phyloP scores from a whole-genome alignment of 2,888 invertebrate species.

The Helobdella robusta region DNA sequence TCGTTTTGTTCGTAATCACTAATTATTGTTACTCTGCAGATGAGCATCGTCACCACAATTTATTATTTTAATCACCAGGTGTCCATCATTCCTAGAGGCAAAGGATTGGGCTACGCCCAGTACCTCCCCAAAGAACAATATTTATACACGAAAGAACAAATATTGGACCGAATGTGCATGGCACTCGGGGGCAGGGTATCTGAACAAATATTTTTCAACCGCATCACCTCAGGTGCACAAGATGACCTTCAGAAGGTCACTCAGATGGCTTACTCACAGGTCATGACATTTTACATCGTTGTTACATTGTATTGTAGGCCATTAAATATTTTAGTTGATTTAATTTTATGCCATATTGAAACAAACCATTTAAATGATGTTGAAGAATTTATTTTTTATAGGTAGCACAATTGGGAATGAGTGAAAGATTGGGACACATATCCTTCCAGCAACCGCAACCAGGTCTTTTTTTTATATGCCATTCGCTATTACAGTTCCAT shows the following conservation, averaged over 20 bases:
- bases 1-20: too few species aligned
- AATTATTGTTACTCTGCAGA: too few species aligned
- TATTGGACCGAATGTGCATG: conserved; percentile 97
- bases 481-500: too few species aligned
- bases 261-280: conserved; percentile 89
- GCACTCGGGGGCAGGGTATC: conserved; percentile 93
- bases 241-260: conserved; percentile 97
- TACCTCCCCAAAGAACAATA: conserved; percentile 98
- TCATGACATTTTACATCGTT: too few species aligned
- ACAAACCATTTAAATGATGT: too few species aligned
- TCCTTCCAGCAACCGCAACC: conserved; percentile 88
- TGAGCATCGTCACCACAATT: neutral
- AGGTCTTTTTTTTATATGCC: conserved; percentile 46
- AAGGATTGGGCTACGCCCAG: conserved; percentile 96
- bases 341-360: too few species aligned
- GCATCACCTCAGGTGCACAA: conserved; percentile 95
- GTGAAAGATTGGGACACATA: conserved; percentile 86
- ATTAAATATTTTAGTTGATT: too few species aligned
- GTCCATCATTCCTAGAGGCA: conserved; percentile 94
- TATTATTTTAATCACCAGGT: conserved; percentile 51
- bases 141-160: conserved; percentile 86
- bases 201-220: conserved; percentile 88
- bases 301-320: too few species aligned
- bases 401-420: conserved; percentile 96
- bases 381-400: too few species aligned